Evolutionary conservation across 2,888 invertebrate species (phyloP).

Genomic region (Gnatocerus cornutus): DNA sequence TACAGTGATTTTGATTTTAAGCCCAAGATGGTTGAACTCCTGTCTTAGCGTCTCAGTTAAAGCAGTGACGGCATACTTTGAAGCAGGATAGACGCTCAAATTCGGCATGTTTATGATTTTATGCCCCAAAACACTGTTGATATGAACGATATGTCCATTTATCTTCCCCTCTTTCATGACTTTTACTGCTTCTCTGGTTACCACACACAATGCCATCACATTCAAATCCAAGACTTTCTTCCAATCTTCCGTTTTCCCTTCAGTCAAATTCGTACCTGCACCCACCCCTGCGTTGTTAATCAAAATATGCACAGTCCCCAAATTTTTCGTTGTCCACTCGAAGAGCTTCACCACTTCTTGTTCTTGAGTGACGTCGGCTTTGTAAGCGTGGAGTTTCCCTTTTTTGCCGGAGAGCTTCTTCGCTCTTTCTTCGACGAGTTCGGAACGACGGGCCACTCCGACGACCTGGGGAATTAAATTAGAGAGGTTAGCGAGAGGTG

Average conservation of each 20-base stretch:
- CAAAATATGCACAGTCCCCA: not conserved
- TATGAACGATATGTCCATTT: not conserved
- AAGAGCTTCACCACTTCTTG: not conserved
- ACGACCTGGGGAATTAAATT: not conserved
- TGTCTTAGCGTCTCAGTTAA: conserved; percentile 1
- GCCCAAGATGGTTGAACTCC: conserved; percentile 8
- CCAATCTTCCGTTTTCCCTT: not conserved
- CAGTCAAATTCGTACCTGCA: not conserved
- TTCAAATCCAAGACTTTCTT: not conserved
- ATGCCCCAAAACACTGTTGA: not conserved
- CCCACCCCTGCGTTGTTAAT: not conserved
- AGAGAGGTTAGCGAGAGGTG: no score
- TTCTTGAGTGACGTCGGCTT: conserved; percentile 2
- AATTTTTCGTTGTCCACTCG: not conserved
- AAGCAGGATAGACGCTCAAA: not conserved
- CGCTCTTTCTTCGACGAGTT: not conserved
- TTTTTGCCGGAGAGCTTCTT: conserved; percentile 8
- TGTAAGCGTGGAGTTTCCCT: conserved; percentile 1
- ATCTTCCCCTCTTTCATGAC: not conserved
- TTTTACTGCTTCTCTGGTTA: conserved; percentile 8
- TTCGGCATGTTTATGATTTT: not conserved
- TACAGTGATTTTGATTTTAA: conserved; percentile 11
- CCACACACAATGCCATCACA: not conserved
- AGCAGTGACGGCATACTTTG: conserved; percentile 1
- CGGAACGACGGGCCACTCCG: not conserved